phyloP scores from a whole-genome alignment of 2,113 vertebrate genomes.

The Pterophyllum scalare region DNA sequence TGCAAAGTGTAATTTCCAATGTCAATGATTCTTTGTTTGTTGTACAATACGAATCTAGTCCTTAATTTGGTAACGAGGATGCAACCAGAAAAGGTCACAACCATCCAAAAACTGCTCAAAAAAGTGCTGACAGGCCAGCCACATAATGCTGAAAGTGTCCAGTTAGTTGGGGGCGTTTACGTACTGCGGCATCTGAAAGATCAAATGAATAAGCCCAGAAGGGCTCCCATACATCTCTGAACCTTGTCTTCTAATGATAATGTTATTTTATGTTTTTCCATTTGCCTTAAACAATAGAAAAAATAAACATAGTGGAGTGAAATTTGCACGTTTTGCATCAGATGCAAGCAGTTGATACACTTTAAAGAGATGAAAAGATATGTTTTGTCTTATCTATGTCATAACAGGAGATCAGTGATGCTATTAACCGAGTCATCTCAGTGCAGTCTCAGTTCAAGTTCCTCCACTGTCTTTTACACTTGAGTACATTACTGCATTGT shows the following conservation, averaged over 20 bases:
- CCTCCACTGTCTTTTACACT: constrained; percentile 43
- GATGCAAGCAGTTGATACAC: neutral
- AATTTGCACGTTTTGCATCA: neutral
- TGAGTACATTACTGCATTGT: constrained; percentile 53
- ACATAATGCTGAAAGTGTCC: neutral
- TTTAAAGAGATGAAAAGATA: neutral
- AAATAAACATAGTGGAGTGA: neutral
- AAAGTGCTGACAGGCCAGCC: neutral
- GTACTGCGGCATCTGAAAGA: neutral
- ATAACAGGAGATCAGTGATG: constrained; percentile 24
- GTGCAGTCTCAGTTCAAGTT: constrained; percentile 24
- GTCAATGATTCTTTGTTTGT: neutral
- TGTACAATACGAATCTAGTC: neutral
- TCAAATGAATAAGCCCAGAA: neutral
- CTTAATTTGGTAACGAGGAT: neutral
- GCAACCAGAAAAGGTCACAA: neutral
- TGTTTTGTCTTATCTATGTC: neutral
- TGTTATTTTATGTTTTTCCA: neutral
- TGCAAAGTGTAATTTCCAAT: neutral
- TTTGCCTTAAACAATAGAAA: neutral
- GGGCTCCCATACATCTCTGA: neutral
- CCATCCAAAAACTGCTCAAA: neutral
- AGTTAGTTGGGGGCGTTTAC: neutral
- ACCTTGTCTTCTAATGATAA: neutral
- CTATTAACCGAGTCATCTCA: constrained; percentile 15